A percentile compares a stretch with the other conserved stretches of the same genome.
phyloP scores from a whole-genome alignment of 2,797 vertebrate genomes.

The Myripristis jacobus region DNA sequence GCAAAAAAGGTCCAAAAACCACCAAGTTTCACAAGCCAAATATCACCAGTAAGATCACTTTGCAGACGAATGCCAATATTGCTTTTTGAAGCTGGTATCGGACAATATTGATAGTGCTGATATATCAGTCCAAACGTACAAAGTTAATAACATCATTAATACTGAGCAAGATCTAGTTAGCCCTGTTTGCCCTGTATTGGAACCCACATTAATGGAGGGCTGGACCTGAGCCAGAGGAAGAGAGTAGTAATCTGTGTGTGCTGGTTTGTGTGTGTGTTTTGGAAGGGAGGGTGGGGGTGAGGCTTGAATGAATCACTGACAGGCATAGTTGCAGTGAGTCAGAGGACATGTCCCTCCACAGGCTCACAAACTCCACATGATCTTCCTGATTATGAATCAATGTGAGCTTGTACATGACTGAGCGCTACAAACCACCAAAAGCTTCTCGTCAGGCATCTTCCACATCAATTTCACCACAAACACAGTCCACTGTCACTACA shows the following conservation, averaged over 20 bases:
- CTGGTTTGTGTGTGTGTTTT: neutral
- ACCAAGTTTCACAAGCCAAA: too few relatives aligned
- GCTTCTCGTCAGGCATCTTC: conserved; percentile 19
- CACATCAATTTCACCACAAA: conserved; percentile 29
- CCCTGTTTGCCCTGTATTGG: conserved; percentile 35
- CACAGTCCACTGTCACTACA: conserved; percentile 2
- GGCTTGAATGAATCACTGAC: conserved; percentile 57
- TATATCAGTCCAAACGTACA: too few relatives aligned
- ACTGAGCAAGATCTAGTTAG: conserved; percentile 37
- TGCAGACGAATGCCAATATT: too few relatives aligned
- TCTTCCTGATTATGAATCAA: conserved; percentile 54
- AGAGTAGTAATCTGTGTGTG: conserved; percentile 39
- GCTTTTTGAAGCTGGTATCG: too few relatives aligned
- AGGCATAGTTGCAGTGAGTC: conserved; percentile 63
- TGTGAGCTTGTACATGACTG: conserved; percentile 38
- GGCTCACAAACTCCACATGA: conserved; percentile 48
- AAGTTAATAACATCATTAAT: conserved; percentile 32
- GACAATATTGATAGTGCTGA: too few relatives aligned
- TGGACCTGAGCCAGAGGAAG: conserved; percentile 82
- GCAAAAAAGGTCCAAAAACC: too few relatives aligned
- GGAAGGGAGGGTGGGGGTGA: conserved; percentile 36
- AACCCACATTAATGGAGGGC: conserved; percentile 40
- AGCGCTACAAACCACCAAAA: conserved; percentile 37
- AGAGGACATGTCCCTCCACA: conserved; percentile 61
- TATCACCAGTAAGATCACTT: too few relatives aligned